Conservation (phyloP, 2,888 invertebrate genomes). For the Drosophila rellima region DNA sequence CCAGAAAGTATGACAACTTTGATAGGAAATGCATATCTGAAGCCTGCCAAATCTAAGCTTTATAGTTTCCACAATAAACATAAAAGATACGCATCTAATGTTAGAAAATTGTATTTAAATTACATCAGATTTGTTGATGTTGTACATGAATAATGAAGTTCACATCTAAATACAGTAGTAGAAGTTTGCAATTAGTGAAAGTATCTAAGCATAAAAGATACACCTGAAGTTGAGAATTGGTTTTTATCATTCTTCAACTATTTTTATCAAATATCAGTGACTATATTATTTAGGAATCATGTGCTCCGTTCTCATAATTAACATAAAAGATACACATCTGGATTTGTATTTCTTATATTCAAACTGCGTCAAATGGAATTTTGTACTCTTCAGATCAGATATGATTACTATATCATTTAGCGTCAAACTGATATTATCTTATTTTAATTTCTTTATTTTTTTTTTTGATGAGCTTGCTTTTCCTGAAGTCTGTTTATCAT, state of each 20-base stretch:
- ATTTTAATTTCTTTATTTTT: not conserved
- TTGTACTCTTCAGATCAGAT: not conserved
- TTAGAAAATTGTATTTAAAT: not conserved
- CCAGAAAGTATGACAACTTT: not conserved
- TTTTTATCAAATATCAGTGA: not conserved
- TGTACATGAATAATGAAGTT: not conserved
- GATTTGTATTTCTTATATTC: not conserved
- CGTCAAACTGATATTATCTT: not conserved
- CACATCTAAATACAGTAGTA: too few species aligned
- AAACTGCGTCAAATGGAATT: not conserved
- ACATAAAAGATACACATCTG: too few species aligned
- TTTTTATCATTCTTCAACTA: not conserved
- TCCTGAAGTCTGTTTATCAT: not conserved
- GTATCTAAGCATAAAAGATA: not conserved
- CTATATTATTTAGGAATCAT: not conserved
- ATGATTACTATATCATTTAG: constrained; percentile 1
- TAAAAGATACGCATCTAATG: not conserved
- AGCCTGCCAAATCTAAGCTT: not conserved
- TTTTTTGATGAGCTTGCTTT: constrained; percentile 3
- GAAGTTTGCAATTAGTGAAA: too few species aligned
- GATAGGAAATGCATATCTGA: not conserved
- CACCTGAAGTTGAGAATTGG: not conserved
- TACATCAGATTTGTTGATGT: not conserved
- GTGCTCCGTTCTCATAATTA: not conserved
- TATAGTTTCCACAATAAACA: not conserved